Evolutionary conservation across 1,140 invertebrate genomes (phyloP).

Genomic region (Dinoponera quadriceps): DNA sequence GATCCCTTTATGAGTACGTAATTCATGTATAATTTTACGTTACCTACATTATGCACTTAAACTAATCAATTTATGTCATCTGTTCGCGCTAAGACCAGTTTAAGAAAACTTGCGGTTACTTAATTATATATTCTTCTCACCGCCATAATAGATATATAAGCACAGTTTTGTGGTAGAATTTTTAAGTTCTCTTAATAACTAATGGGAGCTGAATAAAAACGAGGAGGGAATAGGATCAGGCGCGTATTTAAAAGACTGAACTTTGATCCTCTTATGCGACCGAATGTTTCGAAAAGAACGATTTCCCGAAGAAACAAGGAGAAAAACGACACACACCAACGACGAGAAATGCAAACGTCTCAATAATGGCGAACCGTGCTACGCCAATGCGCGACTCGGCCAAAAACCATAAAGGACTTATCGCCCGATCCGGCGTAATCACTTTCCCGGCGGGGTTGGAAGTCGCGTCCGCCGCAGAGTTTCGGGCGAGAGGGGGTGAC

Average conservation of each 20-base stretch:
- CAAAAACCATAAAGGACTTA: conserved; percentile 71
- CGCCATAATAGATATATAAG: neutral
- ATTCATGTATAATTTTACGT: conserved; percentile 50
- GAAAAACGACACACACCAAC: too few species aligned
- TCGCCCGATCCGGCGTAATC: conserved; percentile 69
- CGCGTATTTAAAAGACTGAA: too few species aligned
- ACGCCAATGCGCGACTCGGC: conserved; percentile 39
- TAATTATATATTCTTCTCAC: neutral
- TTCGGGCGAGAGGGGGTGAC: conserved; percentile 55
- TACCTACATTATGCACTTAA: neutral
- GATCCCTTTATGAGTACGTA: conserved; percentile 32
- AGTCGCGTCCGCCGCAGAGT: conserved; percentile 59
- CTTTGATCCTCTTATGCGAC: too few species aligned
- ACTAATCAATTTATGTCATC: conserved; percentile 36
- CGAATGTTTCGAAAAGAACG: too few species aligned
- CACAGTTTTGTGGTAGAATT: neutral
- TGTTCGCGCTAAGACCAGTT: neutral
- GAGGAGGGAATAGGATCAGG: neutral
- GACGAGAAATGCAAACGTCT: too few species aligned
- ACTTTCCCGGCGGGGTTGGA: conserved; percentile 68
- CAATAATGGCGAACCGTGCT: neutral
- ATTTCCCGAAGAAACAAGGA: too few species aligned
- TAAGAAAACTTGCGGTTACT: conserved; percentile 9
- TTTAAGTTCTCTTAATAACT: neutral
- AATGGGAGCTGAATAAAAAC: neutral